Evolutionary conservation across 2,797 vertebrate genomes (phyloP).

Genomic region (Ptychobarbus kaznakovi): DNA sequence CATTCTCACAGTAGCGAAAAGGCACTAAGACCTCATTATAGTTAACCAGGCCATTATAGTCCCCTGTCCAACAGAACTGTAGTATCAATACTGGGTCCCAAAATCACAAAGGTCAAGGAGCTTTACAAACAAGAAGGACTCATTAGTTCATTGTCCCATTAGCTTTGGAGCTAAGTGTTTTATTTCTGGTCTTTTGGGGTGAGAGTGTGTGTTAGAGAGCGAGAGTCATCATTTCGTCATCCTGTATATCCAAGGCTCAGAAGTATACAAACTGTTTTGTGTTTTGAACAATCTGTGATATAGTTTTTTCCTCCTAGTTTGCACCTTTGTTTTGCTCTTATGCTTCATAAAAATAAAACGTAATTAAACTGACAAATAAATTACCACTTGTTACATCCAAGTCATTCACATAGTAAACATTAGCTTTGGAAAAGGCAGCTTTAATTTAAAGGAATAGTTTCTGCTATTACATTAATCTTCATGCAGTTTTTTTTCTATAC

Average conservation of each 20-base stretch:
- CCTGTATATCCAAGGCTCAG: neutral
- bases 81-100: slow-evolving; percentile 32
- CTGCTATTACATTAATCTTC: neutral
- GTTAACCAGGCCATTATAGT: slow-evolving; percentile 31
- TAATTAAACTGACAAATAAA: slow-evolving; percentile 28
- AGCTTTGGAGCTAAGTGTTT: slow-evolving; percentile 36
- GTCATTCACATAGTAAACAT: slow-evolving; percentile 14
- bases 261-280: neutral
- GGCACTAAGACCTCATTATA: slow-evolving; percentile 41
- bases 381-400: neutral
- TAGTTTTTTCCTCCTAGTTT: slow-evolving; percentile 9
- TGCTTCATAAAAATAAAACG: slow-evolving; percentile 29
- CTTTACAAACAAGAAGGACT: slow-evolving; percentile 43
- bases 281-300: slow-evolving; percentile 17
- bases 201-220: slow-evolving; percentile 63
- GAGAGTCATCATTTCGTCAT: slow-evolving; percentile 26
- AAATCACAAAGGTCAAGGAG: slow-evolving; percentile 51
- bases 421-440: neutral
- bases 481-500: neutral
- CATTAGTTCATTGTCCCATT: slow-evolving; percentile 50
- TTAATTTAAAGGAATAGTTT: neutral
- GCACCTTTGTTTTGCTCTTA: neutral
- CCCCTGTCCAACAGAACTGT: neutral
- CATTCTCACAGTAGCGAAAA: slow-evolving; percentile 3
- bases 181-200: slow-evolving; percentile 17